Conservation (phyloP, 2,113 vertebrate species). For the Protomyctophum bolini region DNA sequence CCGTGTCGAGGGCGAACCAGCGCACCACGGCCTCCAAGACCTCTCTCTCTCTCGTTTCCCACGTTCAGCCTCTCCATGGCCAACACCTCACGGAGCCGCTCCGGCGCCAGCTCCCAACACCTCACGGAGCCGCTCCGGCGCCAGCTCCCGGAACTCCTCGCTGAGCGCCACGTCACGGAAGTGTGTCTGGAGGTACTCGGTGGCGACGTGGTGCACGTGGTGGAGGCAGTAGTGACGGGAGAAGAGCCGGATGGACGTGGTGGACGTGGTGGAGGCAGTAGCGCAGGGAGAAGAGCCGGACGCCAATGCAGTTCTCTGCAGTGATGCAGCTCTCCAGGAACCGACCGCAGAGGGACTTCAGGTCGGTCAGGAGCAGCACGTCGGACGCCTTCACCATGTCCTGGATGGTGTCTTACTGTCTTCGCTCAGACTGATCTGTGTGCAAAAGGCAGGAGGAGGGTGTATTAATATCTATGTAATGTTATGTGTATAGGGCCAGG, state of each 20-base stretch:
- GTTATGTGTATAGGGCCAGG: no score
- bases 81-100: slow-evolving; percentile 79
- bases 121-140: slow-evolving; percentile 64
- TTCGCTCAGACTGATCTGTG: slow-evolving; percentile 91
- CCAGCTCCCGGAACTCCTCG: slow-evolving; percentile 94
- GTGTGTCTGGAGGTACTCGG: slow-evolving; percentile 96
- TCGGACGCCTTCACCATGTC: slow-evolving; percentile 97
- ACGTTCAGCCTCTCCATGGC: slow-evolving; percentile 96
- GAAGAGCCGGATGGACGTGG: slow-evolving; percentile 91
- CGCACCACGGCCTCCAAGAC: slow-evolving; percentile 94
- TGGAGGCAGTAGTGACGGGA: slow-evolving; percentile 94
- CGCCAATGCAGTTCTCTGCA: slow-evolving; percentile 97
- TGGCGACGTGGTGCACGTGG: slow-evolving; percentile 93
- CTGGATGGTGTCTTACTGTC: slow-evolving; percentile 97
- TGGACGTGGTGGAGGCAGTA: slow-evolving; percentile 96
- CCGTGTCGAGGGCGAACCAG: slow-evolving; percentile 90
- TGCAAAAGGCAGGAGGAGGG: neutral
- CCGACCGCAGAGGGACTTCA: slow-evolving; percentile 95
- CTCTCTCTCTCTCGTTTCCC: slow-evolving; percentile 91
- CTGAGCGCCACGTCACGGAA: slow-evolving; percentile 92
- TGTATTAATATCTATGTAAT: no score
- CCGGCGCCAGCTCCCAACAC: slow-evolving; percentile 90
- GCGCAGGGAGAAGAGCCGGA: slow-evolving; percentile 94
- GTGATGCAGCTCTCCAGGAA: slow-evolving; percentile 96
- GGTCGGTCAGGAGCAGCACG: slow-evolving; percentile 94